Percentiles rank a stretch among this genome's conserved stretches.
Conservation (phyloP, 2,797 vertebrate genomes). For the Neosilurus hyrtlii region DNA sequence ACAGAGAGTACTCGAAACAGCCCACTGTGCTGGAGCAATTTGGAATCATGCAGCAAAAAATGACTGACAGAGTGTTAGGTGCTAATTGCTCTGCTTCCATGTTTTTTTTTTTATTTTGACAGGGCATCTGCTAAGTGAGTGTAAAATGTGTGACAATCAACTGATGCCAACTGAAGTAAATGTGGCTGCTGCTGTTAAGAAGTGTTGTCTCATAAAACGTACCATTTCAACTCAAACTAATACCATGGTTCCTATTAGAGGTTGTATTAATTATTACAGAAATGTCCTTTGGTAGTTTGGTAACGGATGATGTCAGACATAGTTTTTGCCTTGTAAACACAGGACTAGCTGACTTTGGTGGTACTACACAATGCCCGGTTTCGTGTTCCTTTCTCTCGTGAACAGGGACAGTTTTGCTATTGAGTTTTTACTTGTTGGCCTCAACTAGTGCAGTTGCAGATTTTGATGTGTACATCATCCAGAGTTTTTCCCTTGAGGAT, state of each 20-base stretch:
- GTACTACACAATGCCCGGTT: not conserved
- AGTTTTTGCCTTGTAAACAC: not conserved
- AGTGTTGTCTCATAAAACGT: not conserved
- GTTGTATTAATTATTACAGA: not conserved
- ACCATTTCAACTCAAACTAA: not conserved
- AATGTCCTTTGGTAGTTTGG: not conserved
- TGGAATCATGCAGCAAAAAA: not conserved
- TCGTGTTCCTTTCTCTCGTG: not conserved
- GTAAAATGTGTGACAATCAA: not conserved
- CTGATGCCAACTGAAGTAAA: not conserved
- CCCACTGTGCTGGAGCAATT: not conserved
- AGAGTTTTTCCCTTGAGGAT: not conserved
- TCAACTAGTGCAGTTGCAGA: not conserved
- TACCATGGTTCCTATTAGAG: not conserved
- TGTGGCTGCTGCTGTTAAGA: not conserved
- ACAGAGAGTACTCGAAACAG: not conserved
- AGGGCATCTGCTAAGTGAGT: conserved; percentile 11
- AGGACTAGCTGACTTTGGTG: not conserved
- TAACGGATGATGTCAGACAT: not conserved
- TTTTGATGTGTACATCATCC: not conserved
- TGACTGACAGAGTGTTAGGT: not conserved
- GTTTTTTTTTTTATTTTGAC: not conserved
- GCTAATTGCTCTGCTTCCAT: conserved; percentile 5
- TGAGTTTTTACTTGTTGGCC: not conserved
- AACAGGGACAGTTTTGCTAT: not conserved